Conservation (phyloP, 1,140 invertebrate genomes). For the Sinonovacula constricta region DNA sequence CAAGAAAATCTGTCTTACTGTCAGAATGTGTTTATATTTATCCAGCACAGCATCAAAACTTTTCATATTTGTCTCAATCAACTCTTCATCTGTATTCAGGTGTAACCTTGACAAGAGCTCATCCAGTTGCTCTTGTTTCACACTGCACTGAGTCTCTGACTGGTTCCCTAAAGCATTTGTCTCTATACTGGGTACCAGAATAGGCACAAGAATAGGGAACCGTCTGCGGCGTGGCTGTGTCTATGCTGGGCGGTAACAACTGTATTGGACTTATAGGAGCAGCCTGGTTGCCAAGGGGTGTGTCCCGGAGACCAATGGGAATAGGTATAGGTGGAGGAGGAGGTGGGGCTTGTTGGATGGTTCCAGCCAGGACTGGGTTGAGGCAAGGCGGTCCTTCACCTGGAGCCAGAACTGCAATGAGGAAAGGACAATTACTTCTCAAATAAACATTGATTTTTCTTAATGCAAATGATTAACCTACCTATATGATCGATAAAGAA, state of each 20-base stretch:
- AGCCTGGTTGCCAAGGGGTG: constrained; percentile 49
- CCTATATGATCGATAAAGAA: too few relatives aligned
- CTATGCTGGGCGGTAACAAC: constrained; percentile 27
- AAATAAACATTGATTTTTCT: too few relatives aligned
- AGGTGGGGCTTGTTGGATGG: constrained; percentile 24
- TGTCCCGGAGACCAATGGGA: constrained; percentile 41
- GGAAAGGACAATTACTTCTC: too few relatives aligned
- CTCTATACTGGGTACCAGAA: constrained; percentile 15
- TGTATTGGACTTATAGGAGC: constrained; percentile 36
- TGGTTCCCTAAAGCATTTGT: background rate
- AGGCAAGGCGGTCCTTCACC: constrained; percentile 28
- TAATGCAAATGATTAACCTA: too few relatives aligned
- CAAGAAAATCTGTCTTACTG: too few relatives aligned
- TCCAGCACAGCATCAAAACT: constrained; percentile 22
- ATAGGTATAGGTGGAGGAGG: background rate
- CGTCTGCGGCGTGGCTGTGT: constrained; percentile 31
- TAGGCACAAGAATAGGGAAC: constrained; percentile 37
- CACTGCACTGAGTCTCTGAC: background rate
- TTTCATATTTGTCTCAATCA: constrained; percentile 3
- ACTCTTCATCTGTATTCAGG: constrained; percentile 8
- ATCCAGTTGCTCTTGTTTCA: background rate
- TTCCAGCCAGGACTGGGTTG: constrained; percentile 31
- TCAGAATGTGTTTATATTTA: constrained; percentile 36
- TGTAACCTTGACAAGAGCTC: constrained; percentile 26
- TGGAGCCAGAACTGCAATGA: constrained; percentile 38